phyloP scores from a whole-genome alignment of 1,140 invertebrate species.

The Dryas iulia region DNA sequence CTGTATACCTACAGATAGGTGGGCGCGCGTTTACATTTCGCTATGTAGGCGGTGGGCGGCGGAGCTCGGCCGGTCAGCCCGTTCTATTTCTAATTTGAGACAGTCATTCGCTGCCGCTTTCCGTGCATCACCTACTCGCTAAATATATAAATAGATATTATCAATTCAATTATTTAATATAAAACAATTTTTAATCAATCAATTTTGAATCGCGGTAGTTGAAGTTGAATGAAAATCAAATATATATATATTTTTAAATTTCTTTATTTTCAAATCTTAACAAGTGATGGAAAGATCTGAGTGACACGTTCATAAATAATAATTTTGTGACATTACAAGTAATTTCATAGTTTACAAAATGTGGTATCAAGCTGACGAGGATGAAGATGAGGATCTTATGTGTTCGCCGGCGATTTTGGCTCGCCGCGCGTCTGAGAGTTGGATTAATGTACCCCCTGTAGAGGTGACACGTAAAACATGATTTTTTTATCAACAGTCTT shows the following conservation, averaged over 20 bases:
- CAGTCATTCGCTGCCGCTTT: slow-evolving; percentile 72
- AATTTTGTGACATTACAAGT: neutral
- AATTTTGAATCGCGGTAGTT: too few species aligned
- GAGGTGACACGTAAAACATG: slow-evolving; percentile 82
- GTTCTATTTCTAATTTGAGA: slow-evolving; percentile 79
- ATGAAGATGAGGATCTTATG: slow-evolving; percentile 91
- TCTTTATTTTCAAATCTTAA: neutral
- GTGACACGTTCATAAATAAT: slow-evolving; percentile 2
- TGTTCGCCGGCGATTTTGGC: slow-evolving; percentile 92
- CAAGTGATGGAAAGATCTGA: neutral
- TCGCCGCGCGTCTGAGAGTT: slow-evolving; percentile 90
- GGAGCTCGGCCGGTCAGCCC: slow-evolving; percentile 61
- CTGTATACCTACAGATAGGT: neutral
- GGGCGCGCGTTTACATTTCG: slow-evolving; percentile 30
- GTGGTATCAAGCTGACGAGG: slow-evolving; percentile 85
- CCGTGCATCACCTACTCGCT: slow-evolving; percentile 69
- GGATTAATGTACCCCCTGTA: slow-evolving; percentile 91
- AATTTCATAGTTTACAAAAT: slow-evolving; percentile 56
- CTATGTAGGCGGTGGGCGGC: slow-evolving; percentile 52
- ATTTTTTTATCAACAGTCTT: neutral
- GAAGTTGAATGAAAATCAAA: too few species aligned
- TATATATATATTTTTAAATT: neutral
- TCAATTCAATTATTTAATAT: slow-evolving; percentile 21
- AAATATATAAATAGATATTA: slow-evolving; percentile 60
- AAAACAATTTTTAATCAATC: neutral